phyloP scores from a whole-genome alignment of 1,140 invertebrate genomes.

The Drusus annulatus region DNA sequence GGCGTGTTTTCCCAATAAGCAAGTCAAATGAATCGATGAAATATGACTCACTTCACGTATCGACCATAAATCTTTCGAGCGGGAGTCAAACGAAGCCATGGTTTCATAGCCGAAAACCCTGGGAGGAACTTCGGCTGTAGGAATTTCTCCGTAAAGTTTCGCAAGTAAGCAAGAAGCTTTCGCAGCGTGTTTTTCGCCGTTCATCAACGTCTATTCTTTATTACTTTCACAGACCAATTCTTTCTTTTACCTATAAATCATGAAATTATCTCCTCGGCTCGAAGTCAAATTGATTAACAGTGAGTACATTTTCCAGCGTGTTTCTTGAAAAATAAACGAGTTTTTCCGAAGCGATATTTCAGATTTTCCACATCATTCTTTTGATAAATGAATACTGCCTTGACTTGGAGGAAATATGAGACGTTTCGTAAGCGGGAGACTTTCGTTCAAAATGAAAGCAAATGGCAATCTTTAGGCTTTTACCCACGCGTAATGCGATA shows the following conservation, averaged over 20 bases:
- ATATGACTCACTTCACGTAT: too few relatives aligned
- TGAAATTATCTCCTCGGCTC: slow-evolving; percentile 53
- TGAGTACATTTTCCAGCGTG: slow-evolving; percentile 57
- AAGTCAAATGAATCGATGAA: too few relatives aligned
- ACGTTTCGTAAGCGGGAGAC: slow-evolving; percentile 43
- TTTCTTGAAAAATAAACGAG: slow-evolving; percentile 56
- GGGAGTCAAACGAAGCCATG: too few relatives aligned
- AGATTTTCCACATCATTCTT: slow-evolving; percentile 59
- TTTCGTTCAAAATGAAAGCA: slow-evolving; percentile 36
- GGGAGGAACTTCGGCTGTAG: too few relatives aligned
- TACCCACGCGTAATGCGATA: neutral
- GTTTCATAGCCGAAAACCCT: too few relatives aligned
- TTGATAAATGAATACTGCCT: slow-evolving; percentile 57
- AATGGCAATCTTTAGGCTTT: slow-evolving; percentile 9
- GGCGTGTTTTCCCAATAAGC: too few relatives aligned
- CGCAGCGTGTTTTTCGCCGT: slow-evolving; percentile 39
- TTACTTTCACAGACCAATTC: slow-evolving; percentile 57
- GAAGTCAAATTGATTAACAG: slow-evolving; percentile 58
- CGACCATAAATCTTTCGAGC: too few relatives aligned
- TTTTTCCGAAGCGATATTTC: slow-evolving; percentile 55
- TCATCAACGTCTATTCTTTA: slow-evolving; percentile 55
- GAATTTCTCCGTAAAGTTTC: too few relatives aligned
- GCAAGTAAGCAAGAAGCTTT: neutral
- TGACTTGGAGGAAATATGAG: slow-evolving; percentile 54
- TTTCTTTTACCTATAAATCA: slow-evolving; percentile 53